Percentiles rank a stretch among this genome's conserved stretches.
Conservation (phyloP, 2,797 vertebrate species). For the Characodon lateralis region DNA sequence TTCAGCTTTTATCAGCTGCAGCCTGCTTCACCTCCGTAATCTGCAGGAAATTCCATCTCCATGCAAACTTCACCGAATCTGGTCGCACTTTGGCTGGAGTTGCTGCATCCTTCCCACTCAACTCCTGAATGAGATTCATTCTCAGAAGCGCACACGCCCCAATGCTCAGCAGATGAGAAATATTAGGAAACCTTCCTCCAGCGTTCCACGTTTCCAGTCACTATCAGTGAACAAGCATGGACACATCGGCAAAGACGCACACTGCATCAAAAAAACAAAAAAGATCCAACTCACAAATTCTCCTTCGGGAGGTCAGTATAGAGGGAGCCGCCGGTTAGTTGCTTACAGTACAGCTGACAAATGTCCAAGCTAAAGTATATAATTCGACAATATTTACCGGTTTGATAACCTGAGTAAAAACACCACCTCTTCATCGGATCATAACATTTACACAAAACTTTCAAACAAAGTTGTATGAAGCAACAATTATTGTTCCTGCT, state of each 20-base stretch:
- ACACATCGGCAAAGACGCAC: slow-evolving; percentile 39
- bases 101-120: slow-evolving; percentile 69
- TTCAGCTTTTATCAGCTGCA: slow-evolving; percentile 64
- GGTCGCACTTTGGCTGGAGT: slow-evolving; percentile 62
- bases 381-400: neutral
- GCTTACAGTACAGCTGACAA: neutral
- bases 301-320: slow-evolving; percentile 12
- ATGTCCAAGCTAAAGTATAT: neutral
- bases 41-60: slow-evolving; percentile 82
- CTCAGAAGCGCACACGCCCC: slow-evolving; percentile 1
- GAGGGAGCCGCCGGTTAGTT: slow-evolving; percentile 43
- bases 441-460: too few relatives aligned
- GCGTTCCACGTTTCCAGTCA: slow-evolving; percentile 59
- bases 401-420: too few relatives aligned
- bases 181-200: slow-evolving; percentile 40
- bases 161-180: slow-evolving; percentile 42
- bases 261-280: slow-evolving; percentile 44
- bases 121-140: slow-evolving; percentile 30
- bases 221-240: slow-evolving; percentile 36
- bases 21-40: slow-evolving; percentile 74
- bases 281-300: slow-evolving; percentile 38
- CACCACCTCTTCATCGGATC: too few relatives aligned
- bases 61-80: slow-evolving; percentile 72
- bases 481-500: neutral
- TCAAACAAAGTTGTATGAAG: too few relatives aligned